These are phyloP conservation scores for Holothuria leucospilota DNA, from an alignment of 53 echinoderm and acorn worm genomes.

Conservation along the genomic window DNA sequence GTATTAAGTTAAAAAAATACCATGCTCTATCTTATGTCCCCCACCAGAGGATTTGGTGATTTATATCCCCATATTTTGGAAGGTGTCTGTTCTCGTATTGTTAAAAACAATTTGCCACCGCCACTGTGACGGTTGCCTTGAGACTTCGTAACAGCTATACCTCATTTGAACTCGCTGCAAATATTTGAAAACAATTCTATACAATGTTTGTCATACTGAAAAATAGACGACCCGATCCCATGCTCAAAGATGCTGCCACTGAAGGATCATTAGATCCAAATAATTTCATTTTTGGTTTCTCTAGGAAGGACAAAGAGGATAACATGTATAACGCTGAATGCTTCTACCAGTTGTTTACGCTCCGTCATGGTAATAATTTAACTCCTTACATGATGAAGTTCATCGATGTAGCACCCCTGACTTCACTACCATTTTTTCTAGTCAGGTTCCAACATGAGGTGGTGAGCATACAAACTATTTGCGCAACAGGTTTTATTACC, in stretches of 20 bases:
- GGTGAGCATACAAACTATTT: slow-evolving; percentile 74
- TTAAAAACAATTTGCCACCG: not conserved
- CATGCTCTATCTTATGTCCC: slow-evolving; percentile 58
- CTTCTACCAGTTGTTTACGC: slow-evolving; percentile 70
- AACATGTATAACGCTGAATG: slow-evolving; percentile 49
- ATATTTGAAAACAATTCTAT: slow-evolving; percentile 26
- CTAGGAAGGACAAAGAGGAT: not conserved
- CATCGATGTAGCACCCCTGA: slow-evolving; percentile 59
- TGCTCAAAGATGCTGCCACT: not conserved
- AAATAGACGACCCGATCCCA: not conserved
- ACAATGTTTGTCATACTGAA: not conserved
- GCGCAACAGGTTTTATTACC: slow-evolving; percentile 60
- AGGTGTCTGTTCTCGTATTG: slow-evolving; percentile 19
- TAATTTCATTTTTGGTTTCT: slow-evolving; percentile 40
- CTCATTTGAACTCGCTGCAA: not conserved
- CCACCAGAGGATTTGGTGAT: not conserved
- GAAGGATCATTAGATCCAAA: slow-evolving; percentile 43
- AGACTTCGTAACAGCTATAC: slow-evolving; percentile 1
- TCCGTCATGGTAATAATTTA: slow-evolving; percentile 44
- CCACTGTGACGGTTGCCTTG: not conserved
- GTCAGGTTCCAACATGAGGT: slow-evolving; percentile 73
- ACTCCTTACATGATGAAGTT: slow-evolving; percentile 82
- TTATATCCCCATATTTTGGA: not conserved
- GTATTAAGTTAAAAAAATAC: slow-evolving; percentile 52
- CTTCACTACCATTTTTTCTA: slow-evolving; percentile 50